Base-by-base conservation (phyloP, 2,888 invertebrate species). In the Sericinus montela region DNA sequence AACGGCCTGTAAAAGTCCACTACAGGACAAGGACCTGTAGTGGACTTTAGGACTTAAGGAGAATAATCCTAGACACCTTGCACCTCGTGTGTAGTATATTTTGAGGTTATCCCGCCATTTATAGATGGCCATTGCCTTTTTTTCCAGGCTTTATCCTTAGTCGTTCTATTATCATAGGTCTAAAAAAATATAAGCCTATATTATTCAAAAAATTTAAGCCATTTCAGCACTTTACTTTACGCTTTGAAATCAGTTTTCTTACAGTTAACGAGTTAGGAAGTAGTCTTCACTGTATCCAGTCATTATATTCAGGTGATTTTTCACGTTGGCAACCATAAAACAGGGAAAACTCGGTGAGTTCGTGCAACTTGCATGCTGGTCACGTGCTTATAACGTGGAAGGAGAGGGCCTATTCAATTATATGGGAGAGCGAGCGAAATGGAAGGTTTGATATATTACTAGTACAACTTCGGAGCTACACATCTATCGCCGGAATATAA, bases 241-340 rank as follows among this genome's bases (percentile, higher is more conserved):
- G 28, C 14, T 34, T 40, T 8, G 8, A 23, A 41, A 39, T 46
- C 15, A n/a, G 28, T 43, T 48, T 42, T 38, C 35, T 11, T 15
- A 29, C 41, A 36, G 34, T 37, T 30, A 48, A 11, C 14, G 11
- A 23, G 10, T 47, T 13, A 29, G 25, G n/a, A n/a, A 40, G 25
- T 9, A 43, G 35, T 34, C 19, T 41, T 15, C 1, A 25, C 44
- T 41, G 16, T 39, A 29, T 42, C 19, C 15, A 36, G 13, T 37
- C 29, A 19, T 35, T 14, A 7, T 32, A 14, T 59, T 57, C 76
- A 80, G 81, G 81, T 81, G 73, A 79, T 83, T 82, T 83, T 83
- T 82, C 82, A 70, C 68, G 69, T 57, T 72, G 76, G 77, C 69
- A 71, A 69, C 74, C 69, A 76, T 80, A 77, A 76, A 75, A 64